Conservation (phyloP, 2,888 invertebrate species). For the Pardosa pseudoannulata region DNA sequence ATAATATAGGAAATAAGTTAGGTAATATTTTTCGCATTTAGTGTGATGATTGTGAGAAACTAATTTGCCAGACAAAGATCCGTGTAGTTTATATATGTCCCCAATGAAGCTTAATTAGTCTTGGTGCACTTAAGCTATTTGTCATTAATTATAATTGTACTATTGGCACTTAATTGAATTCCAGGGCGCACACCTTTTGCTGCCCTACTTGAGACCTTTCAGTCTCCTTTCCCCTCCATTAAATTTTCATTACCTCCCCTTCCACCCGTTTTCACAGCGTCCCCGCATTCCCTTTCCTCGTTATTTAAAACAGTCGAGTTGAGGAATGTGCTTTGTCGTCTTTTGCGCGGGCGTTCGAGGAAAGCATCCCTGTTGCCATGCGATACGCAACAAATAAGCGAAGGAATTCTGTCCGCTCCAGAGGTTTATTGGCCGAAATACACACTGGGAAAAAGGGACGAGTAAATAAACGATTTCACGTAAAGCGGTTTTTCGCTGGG, state of each 20-base stretch:
- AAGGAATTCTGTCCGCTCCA: neutral
- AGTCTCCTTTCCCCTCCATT: neutral
- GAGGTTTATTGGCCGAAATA: neutral
- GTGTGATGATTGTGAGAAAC: too few relatives aligned
- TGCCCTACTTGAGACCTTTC: too few relatives aligned
- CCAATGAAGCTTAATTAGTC: too few relatives aligned
- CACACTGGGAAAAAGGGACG: neutral
- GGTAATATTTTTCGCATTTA: too few relatives aligned
- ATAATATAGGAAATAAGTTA: too few relatives aligned
- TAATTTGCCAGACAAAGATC: too few relatives aligned
- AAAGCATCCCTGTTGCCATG: neutral
- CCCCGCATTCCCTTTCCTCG: neutral
- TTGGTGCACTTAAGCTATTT: too few relatives aligned
- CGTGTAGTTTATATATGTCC: too few relatives aligned
- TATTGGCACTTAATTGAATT: constrained; percentile 1
- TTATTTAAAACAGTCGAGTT: neutral
- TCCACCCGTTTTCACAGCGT: neutral
- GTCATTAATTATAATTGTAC: too few relatives aligned
- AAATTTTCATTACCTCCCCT: constrained; percentile 4
- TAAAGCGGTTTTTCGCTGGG: neutral
- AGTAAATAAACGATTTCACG: neutral
- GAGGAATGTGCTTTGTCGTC: neutral
- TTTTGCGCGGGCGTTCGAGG: neutral
- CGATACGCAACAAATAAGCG: neutral
- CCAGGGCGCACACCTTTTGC: neutral